phyloP scores from a whole-genome alignment of 1,140 invertebrate species.

The Phymastichus coffea region DNA sequence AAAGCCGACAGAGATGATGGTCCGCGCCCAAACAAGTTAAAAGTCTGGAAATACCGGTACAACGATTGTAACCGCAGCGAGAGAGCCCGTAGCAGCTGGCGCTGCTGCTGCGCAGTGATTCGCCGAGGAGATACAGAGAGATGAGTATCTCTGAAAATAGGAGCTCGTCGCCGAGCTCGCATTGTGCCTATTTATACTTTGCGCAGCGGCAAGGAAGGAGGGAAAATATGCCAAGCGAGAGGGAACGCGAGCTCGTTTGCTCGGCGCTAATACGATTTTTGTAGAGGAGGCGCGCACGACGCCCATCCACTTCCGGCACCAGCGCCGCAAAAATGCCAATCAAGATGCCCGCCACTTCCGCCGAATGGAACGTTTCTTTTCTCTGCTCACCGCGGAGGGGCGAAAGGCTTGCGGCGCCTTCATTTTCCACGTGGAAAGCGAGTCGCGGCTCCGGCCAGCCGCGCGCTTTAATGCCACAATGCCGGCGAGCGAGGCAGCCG shows the following conservation, averaged over 20 bases:
- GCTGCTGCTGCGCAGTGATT: constrained; percentile 41
- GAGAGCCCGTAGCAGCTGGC: too few species aligned
- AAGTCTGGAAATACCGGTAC: neutral
- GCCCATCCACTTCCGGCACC: neutral
- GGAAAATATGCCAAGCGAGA: constrained; percentile 22
- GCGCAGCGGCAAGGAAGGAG: too few species aligned
- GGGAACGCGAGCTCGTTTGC: constrained; percentile 9
- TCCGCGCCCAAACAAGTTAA: constrained; percentile 1
- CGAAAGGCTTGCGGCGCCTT: too few species aligned
- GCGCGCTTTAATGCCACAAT: too few species aligned
- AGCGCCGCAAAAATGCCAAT: too few species aligned
- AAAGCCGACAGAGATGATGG: too few species aligned
- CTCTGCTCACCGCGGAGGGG: too few species aligned
- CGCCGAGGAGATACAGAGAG: constrained; percentile 37
- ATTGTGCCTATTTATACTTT: constrained; percentile 48
- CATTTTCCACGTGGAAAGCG: too few species aligned
- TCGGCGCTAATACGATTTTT: constrained; percentile 5
- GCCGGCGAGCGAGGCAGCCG: too few species aligned
- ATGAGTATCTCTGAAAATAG: constrained; percentile 52
- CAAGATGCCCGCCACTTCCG: too few species aligned
- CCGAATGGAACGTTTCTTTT: too few species aligned
- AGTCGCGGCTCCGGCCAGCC: too few species aligned
- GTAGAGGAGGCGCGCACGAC: constrained; percentile 7
- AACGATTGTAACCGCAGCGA: neutral
- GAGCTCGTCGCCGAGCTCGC: constrained; percentile 40